A percentile compares a stretch with the other conserved stretches of the same genome.
phyloP scores from a whole-genome alignment of 2,888 invertebrate species.

The Ferrisia virgata region DNA sequence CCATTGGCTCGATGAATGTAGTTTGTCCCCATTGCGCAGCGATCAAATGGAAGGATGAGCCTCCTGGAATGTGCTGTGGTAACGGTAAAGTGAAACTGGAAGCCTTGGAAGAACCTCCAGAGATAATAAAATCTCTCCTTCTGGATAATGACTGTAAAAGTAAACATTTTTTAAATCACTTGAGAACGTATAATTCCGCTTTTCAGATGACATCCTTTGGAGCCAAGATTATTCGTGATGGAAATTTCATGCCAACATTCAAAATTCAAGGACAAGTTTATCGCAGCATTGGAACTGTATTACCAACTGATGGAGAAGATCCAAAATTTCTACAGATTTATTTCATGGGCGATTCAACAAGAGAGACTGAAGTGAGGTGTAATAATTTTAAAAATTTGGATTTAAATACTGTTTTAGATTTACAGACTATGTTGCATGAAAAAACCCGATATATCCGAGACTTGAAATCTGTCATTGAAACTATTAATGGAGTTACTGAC shows the following conservation, averaged over 20 bases:
- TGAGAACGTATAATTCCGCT: constrained; percentile 45
- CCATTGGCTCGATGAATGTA: constrained; percentile 40
- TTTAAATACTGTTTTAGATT: too few species aligned
- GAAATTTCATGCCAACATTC: constrained; percentile 48
- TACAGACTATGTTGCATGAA: too few species aligned
- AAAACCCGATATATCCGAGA: too few species aligned
- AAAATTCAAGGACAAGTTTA: constrained; percentile 50
- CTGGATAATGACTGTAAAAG: background rate
- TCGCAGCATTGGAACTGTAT: constrained; percentile 48
- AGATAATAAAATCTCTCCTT: background rate
- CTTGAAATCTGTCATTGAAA: too few species aligned
- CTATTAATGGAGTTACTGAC: too few species aligned
- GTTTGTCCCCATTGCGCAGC: background rate
- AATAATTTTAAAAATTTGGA: too few species aligned
- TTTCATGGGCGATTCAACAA: too few species aligned
- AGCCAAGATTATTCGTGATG: constrained; percentile 34
- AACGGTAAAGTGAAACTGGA: background rate
- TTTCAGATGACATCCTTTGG: constrained; percentile 48
- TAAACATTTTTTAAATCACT: constrained; percentile 43
- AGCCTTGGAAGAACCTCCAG: background rate
- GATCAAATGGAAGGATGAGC: background rate
- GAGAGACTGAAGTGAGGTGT: too few species aligned
- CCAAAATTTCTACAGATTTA: constrained; percentile 50
- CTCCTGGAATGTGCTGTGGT: background rate
- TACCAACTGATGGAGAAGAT: constrained; percentile 44